These are phyloP conservation scores for Cathartes aura DNA, from an alignment of 2,113 vertebrate species.

Conservation along the genomic window DNA sequence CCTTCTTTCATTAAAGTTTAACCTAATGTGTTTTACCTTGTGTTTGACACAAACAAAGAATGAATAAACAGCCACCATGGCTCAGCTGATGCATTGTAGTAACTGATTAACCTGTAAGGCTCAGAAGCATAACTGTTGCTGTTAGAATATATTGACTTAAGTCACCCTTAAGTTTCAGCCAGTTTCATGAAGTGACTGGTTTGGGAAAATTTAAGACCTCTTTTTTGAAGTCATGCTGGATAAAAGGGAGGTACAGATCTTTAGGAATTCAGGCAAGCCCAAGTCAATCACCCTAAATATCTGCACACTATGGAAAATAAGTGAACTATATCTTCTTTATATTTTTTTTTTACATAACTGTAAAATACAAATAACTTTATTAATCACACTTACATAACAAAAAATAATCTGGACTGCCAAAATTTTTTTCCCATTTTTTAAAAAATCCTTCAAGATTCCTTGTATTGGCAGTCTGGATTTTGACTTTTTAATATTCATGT, in stretches of 20 bases:
- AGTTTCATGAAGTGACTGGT: background rate
- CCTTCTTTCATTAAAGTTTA: constrained; percentile 3
- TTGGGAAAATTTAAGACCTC: background rate
- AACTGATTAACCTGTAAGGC: background rate
- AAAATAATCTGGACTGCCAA: background rate
- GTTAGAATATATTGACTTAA: background rate
- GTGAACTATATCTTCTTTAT: background rate
- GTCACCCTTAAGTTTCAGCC: background rate
- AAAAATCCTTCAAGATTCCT: background rate
- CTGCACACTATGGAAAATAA: background rate
- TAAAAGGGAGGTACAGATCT: background rate
- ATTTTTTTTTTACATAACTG: background rate
- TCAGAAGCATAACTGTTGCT: background rate
- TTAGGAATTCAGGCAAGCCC: background rate
- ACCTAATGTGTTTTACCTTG: background rate
- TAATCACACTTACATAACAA: background rate
- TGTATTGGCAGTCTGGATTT: background rate
- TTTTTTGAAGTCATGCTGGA: background rate
- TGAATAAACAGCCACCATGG: background rate
- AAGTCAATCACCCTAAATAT: background rate
- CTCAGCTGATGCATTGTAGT: background rate
- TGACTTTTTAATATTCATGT: background rate
- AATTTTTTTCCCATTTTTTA: background rate
- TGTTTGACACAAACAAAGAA: background rate
- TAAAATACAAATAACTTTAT: background rate